A percentile compares a stretch with the other conserved stretches of the same genome.
Conservation (phyloP, 2,797 vertebrate genomes). For the Remorina albescens region DNA sequence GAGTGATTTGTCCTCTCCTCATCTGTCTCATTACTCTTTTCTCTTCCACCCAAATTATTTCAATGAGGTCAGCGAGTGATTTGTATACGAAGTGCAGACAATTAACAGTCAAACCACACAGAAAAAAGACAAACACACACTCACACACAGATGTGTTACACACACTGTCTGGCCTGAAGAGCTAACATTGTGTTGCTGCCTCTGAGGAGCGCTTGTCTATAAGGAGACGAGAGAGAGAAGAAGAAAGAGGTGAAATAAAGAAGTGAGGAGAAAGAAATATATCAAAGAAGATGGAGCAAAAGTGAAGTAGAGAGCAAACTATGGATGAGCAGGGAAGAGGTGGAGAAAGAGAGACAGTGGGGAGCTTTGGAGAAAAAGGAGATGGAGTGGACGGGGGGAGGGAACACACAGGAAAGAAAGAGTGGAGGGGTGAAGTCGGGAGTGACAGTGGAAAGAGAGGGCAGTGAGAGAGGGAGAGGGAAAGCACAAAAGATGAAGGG, state of each 20-base stretch:
- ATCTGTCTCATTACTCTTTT: background rate
- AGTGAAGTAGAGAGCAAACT: background rate
- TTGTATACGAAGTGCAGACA: constrained; percentile 23
- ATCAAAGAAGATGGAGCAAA: background rate
- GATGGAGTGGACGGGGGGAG: background rate
- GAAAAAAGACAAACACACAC: background rate
- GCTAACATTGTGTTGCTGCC: constrained; percentile 38
- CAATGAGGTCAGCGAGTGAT: constrained; percentile 27
- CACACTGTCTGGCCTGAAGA: constrained; percentile 24
- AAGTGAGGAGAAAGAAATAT: background rate
- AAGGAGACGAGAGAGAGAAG: constrained; percentile 18
- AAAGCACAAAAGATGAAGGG: constrained; percentile 17
- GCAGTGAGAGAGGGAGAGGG: constrained; percentile 6
- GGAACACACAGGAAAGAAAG: background rate
- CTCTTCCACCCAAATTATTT: constrained; percentile 15
- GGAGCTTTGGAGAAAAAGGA: background rate
- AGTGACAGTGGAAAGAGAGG: background rate
- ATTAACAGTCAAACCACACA: background rate
- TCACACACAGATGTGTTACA: constrained; percentile 8
- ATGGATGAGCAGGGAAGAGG: background rate
- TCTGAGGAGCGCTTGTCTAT: constrained; percentile 35
- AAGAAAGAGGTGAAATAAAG: constrained; percentile 17
- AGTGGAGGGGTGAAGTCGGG: constrained; percentile 1
- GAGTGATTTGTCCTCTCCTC: background rate
- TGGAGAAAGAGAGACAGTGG: background rate